phyloP scores from a whole-genome alignment of 2,888 invertebrate genomes.

The Ganaspis brasiliensis region DNA sequence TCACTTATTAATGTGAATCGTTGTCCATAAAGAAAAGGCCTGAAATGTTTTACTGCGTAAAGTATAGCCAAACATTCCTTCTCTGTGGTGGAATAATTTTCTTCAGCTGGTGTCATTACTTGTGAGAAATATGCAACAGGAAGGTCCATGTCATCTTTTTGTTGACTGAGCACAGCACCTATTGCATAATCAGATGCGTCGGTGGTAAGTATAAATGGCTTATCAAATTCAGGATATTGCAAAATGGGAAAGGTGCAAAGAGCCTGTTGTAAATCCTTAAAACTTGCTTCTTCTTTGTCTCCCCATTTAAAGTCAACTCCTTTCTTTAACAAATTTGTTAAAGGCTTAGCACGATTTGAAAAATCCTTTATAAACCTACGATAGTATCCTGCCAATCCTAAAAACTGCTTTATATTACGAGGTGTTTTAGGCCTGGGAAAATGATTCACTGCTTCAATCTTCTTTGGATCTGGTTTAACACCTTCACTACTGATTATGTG shows the following conservation, averaged over 20 bases:
- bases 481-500: neutral
- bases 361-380: neutral
- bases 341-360: neutral
- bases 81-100: conserved; percentile 48
- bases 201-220: conserved; percentile 43
- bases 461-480: neutral
- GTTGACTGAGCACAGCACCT: conserved; percentile 44
- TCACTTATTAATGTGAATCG: conserved; percentile 45
- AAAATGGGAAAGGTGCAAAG: conserved; percentile 17
- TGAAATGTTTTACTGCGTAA: conserved; percentile 38
- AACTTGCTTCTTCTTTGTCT: conserved; percentile 2
- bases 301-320: neutral
- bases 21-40: conserved; percentile 46
- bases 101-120: conserved; percentile 34
- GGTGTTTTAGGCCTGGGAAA: neutral
- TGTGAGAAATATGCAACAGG: conserved; percentile 45
- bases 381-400: neutral
- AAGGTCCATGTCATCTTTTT: conserved; percentile 19
- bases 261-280: neutral
- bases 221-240: conserved; percentile 47
- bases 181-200: conserved; percentile 48
- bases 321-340: conserved; percentile 2
- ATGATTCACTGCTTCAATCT: neutral
- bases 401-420: neutral
- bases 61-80: conserved; percentile 44